phyloP scores from a whole-genome alignment of 2,888 invertebrate genomes.

The Dendrolimus houi region DNA sequence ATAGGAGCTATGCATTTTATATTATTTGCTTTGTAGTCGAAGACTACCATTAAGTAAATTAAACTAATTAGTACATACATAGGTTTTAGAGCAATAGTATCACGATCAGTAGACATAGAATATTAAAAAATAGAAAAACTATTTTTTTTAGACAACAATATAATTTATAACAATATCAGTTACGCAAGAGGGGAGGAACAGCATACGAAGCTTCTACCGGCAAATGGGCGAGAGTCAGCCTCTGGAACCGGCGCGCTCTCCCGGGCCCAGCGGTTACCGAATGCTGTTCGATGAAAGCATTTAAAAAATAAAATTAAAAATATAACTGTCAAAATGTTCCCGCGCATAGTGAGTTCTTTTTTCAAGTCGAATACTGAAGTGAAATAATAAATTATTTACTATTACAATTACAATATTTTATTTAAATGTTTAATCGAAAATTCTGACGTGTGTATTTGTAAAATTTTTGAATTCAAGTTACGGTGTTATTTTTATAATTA shows the following conservation, averaged over 20 bases:
- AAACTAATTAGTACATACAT: no score
- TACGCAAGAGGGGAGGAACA: slow-evolving; percentile 68
- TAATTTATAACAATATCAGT: slow-evolving; percentile 52
- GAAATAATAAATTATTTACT: background rate
- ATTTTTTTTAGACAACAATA: slow-evolving; percentile 7
- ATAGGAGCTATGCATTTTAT: no score
- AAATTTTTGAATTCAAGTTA: no score
- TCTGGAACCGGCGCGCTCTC: slow-evolving; percentile 55
- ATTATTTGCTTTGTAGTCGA: no score
- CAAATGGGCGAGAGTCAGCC: slow-evolving; percentile 53
- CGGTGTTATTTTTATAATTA: no score
- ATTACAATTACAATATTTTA: background rate
- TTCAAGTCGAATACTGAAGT: background rate
- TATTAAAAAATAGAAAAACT: no score
- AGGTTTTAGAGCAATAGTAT: no score
- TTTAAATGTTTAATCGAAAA: no score
- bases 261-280: slow-evolving; percentile 42
- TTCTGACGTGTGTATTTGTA: no score
- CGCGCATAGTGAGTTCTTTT: slow-evolving; percentile 2
- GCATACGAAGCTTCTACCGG: slow-evolving; percentile 59
- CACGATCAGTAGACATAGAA: no score
- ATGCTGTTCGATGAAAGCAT: slow-evolving; percentile 25
- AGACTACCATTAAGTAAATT: no score
- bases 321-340: slow-evolving; percentile 19
- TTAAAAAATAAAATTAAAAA: slow-evolving; percentile 25